These are phyloP conservation scores for Ascidia mentula DNA, from an alignment of 23 tunicate species.

Conservation along the genomic window DNA sequence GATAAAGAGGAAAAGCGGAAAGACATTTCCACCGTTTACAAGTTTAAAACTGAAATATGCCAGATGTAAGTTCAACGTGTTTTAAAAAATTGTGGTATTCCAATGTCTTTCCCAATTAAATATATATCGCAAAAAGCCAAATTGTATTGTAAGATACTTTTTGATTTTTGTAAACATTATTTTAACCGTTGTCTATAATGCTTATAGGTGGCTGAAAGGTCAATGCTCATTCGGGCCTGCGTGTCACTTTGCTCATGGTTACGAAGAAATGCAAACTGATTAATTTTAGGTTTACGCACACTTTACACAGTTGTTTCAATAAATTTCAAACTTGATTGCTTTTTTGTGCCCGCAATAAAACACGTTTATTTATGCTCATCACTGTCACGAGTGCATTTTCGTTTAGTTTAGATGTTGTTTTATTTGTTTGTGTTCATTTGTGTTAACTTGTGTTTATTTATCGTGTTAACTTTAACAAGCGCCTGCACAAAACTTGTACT, in stretches of 20 bases:
- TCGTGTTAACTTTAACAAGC: not conserved
- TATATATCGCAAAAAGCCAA: not conserved
- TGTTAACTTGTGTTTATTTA: not conserved
- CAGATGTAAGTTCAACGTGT: slow-evolving; percentile 41
- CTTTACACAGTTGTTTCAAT: not conserved
- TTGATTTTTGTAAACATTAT: not conserved
- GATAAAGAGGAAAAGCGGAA: slow-evolving; percentile 44
- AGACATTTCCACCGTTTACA: slow-evolving; percentile 75
- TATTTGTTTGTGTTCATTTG: not conserved
- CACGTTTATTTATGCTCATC: too few relatives aligned
- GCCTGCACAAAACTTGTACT: too few relatives aligned
- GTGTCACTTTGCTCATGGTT: slow-evolving; percentile 87
- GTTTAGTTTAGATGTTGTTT: not conserved
- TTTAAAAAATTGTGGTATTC: not conserved
- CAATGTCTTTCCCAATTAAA: not conserved
- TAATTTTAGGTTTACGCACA: not conserved
- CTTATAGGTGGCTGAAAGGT: slow-evolving; percentile 62
- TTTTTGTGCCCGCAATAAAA: not conserved
- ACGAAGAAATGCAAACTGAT: slow-evolving; percentile 20
- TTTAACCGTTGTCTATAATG: not conserved
- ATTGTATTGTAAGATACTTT: not conserved
- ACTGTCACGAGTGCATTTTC: too few relatives aligned
- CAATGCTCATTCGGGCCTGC: slow-evolving; percentile 54
- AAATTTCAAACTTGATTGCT: not conserved
- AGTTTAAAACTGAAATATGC: slow-evolving; percentile 81